A percentile compares a stretch with the other conserved stretches of the same genome.
These are phyloP conservation scores for Bruchidius siliquastri DNA, from an alignment of 2,888 invertebrate species.

Conservation along the genomic window DNA sequence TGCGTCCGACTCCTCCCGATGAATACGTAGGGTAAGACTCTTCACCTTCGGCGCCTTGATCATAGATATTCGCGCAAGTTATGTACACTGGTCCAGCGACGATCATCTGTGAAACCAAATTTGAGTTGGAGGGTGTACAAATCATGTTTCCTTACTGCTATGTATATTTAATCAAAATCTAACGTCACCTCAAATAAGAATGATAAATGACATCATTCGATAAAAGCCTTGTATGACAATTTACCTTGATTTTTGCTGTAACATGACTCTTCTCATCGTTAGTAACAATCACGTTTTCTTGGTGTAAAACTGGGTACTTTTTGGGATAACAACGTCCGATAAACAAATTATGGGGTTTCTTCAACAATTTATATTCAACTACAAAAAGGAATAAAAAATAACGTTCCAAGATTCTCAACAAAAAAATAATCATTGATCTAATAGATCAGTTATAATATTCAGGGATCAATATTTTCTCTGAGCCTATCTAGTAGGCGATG, in stretches of 20 bases:
- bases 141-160: too few species aligned
- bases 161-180: too few species aligned
- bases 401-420: too few species aligned
- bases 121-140: too few species aligned
- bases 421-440: neutral
- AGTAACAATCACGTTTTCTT: conserved; percentile 44
- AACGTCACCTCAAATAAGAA: too few species aligned
- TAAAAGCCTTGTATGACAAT: neutral
- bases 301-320: conserved; percentile 38
- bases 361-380: conserved; percentile 39
- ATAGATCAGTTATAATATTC: too few species aligned
- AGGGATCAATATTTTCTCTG: too few species aligned
- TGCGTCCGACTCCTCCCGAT: conserved; percentile 45
- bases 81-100: conserved; percentile 44
- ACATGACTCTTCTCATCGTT: conserved; percentile 46
- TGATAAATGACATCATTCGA: neutral
- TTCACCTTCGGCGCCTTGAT: conserved; percentile 38
- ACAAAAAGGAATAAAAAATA: too few species aligned
- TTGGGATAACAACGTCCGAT: conserved; percentile 41
- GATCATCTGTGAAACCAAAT: conserved; percentile 42
- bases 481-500: too few species aligned
- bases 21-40: conserved; percentile 36
- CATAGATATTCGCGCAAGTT: conserved; percentile 45
- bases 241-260: conserved; percentile 39
- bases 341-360: conserved; percentile 40